Conservation (phyloP, 1,140 invertebrate species). For the Oppia nitens region DNA sequence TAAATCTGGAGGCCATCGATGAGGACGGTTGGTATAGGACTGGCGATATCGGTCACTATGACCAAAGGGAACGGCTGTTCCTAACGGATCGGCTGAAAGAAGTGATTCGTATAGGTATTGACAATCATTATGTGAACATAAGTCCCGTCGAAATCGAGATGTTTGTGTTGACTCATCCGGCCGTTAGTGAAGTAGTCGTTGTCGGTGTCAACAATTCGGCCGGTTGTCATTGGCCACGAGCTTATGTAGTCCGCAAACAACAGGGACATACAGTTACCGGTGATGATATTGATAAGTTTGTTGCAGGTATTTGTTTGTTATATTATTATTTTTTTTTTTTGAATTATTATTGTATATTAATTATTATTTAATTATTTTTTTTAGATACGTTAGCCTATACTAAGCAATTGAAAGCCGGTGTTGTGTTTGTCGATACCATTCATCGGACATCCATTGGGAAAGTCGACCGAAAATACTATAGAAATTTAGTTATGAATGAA, state of each 20-base stretch:
- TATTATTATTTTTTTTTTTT: neutral
- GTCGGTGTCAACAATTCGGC: neutral
- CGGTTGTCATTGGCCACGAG: neutral
- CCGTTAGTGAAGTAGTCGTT: neutral
- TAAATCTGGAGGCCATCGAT: conserved; percentile 26
- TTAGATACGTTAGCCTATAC: neutral
- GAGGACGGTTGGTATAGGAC: conserved; percentile 34
- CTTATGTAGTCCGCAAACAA: neutral
- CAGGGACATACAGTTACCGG: neutral
- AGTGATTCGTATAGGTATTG: neutral
- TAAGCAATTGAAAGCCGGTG: neutral
- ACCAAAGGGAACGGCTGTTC: conserved; percentile 20
- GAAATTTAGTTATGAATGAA: conserved; percentile 3
- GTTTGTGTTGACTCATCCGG: neutral
- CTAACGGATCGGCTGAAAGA: conserved; percentile 22
- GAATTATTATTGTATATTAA: neutral
- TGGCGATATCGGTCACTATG: conserved; percentile 30
- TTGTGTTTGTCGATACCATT: neutral
- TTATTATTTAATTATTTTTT: neutral
- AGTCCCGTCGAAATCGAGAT: neutral
- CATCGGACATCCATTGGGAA: neutral
- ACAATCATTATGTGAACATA: neutral
- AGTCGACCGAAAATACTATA: conserved; percentile 2
- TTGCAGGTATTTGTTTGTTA: neutral
- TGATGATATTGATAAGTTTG: neutral